Evolutionary conservation across 1,140 invertebrate genomes (phyloP).

Genomic region (Drosophila ananassae): DNA sequence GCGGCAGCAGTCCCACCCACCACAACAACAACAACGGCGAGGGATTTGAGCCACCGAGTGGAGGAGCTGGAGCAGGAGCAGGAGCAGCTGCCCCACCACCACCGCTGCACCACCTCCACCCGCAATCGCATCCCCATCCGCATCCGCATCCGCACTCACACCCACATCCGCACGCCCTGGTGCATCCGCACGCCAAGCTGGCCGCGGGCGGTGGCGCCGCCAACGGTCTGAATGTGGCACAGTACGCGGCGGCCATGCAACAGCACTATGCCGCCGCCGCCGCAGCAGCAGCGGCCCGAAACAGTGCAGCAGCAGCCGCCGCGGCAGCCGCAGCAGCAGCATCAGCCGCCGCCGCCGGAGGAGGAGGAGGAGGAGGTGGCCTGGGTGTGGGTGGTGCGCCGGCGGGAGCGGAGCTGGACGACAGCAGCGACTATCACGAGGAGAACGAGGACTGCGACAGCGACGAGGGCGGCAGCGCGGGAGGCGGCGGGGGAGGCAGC

Average conservation of each 20-base stretch:
- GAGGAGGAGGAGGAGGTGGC: slow-evolving; percentile 6
- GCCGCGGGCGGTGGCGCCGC: slow-evolving; percentile 18
- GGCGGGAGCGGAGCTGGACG: slow-evolving; percentile 58
- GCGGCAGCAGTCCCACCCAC: slow-evolving; percentile 43
- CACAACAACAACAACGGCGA: slow-evolving; percentile 44
- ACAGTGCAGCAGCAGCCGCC: slow-evolving; percentile 62
- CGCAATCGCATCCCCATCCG: slow-evolving; percentile 40
- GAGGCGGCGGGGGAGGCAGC: slow-evolving; percentile 50
- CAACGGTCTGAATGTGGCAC: slow-evolving; percentile 75
- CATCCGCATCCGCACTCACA: slow-evolving; percentile 37
- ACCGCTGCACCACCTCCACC: slow-evolving; percentile 42
- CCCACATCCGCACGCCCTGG: slow-evolving; percentile 45
- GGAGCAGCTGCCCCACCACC: slow-evolving; percentile 9
- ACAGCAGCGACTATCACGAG: slow-evolving; percentile 80
- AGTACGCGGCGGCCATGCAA: slow-evolving; percentile 80
- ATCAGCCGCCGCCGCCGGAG: slow-evolving; percentile 16
- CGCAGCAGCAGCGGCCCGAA: slow-evolving; percentile 67
- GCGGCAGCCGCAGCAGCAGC: slow-evolving; percentile 52
- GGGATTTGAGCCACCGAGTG: slow-evolving; percentile 36
- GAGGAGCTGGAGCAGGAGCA: neutral
- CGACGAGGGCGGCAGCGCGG: slow-evolving; percentile 69
- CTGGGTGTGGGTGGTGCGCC: slow-evolving; percentile 1
- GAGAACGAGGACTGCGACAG: slow-evolving; percentile 82
- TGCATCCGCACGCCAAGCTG: slow-evolving; percentile 49
- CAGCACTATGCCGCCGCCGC: slow-evolving; percentile 78